These are phyloP conservation scores for Micrastur ruficollis DNA, from an alignment of 2,797 vertebrate genomes.

Conservation along the genomic window DNA sequence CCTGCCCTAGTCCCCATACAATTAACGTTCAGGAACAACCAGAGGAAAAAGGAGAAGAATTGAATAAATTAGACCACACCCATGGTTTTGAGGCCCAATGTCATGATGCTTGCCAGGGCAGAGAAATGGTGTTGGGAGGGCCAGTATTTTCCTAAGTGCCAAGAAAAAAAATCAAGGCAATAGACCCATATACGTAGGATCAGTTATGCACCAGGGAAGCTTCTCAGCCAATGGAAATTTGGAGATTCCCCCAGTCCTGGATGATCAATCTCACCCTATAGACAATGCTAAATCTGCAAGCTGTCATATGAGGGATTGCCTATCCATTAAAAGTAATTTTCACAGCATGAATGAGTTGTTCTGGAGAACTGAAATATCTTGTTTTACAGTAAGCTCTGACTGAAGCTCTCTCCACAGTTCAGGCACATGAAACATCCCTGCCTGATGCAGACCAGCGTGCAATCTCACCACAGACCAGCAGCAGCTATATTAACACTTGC, in stretches of 20 bases:
- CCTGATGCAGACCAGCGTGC: neutral
- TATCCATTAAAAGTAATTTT: neutral
- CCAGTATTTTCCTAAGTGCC: neutral
- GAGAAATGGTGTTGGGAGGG: neutral
- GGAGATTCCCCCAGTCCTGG: neutral
- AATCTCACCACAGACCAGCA: neutral
- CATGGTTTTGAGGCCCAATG: neutral
- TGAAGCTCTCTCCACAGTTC: neutral
- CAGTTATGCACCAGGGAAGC: neutral
- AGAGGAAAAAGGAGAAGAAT: neutral
- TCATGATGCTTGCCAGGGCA: neutral
- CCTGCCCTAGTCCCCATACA: slow-evolving; percentile 34
- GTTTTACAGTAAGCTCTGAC: neutral
- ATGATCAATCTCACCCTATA: neutral
- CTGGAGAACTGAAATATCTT: neutral
- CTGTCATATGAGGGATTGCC: accelerated
- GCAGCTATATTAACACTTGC: neutral
- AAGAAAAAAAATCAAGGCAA: neutral
- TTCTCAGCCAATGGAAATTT: neutral
- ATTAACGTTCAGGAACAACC: slow-evolving; percentile 1
- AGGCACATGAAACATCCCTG: neutral
- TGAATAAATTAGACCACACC: slow-evolving; percentile 32
- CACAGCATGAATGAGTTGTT: accelerated
- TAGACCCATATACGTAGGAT: neutral
- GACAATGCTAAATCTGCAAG: accelerated